These are phyloP conservation scores for Drosophila multiciliata DNA, from an alignment of 2,888 invertebrate species.

Conservation along the genomic window DNA sequence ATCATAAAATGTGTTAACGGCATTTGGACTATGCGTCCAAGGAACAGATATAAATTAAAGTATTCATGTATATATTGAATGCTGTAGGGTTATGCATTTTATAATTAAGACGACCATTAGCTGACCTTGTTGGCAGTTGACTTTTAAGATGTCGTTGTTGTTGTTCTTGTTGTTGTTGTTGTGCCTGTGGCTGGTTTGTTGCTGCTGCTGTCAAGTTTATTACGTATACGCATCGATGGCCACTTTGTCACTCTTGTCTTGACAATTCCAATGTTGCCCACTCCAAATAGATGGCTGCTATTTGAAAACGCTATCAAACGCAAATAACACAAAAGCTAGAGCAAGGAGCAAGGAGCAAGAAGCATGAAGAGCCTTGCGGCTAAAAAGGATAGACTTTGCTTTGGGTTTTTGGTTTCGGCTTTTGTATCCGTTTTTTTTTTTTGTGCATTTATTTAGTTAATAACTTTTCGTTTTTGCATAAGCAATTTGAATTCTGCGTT, in stretches of 20 bases:
- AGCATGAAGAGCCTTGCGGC: constrained; percentile 49
- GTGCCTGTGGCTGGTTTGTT: constrained; percentile 19
- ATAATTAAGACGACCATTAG: constrained; percentile 75
- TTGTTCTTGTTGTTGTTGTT: constrained; percentile 16
- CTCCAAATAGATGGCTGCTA: constrained; percentile 28
- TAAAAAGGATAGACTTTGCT: constrained; percentile 62
- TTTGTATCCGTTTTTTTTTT: constrained; percentile 71
- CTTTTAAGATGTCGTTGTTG: constrained; percentile 21
- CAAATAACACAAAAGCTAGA: constrained; percentile 42
- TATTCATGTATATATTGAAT: constrained; percentile 47
- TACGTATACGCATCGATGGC: constrained; percentile 64
- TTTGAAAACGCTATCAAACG: constrained; percentile 34
- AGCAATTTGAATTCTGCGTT: constrained; percentile 70
- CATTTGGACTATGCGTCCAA: constrained; percentile 35
- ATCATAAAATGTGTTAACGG: constrained; percentile 55
- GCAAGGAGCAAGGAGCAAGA: constrained; percentile 13
- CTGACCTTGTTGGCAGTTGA: constrained; percentile 72
- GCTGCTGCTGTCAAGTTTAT: constrained; percentile 57
- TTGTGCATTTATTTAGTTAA: constrained; percentile 78
- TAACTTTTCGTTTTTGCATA: constrained; percentile 69
- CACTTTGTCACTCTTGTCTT: constrained; percentile 51
- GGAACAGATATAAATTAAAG: constrained; percentile 29
- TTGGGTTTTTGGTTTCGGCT: constrained; percentile 57
- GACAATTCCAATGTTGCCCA: constrained; percentile 1
- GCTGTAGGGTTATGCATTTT: constrained; percentile 62